Evolutionary conservation across 2,113 vertebrate species (phyloP).

Genomic region (Osmerus eperlanus): DNA sequence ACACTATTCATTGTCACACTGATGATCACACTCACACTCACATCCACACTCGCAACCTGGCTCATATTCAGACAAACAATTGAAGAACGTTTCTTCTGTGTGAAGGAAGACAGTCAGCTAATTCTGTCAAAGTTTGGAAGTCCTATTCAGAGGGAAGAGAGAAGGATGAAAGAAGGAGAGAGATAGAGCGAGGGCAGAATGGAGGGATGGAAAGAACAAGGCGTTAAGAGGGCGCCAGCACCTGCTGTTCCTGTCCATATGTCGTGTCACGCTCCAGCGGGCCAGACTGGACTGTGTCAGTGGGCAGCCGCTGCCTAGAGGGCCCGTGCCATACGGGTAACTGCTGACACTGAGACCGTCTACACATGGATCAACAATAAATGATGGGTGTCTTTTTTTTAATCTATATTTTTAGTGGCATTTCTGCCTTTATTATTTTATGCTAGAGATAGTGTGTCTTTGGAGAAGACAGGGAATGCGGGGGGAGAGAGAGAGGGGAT

Average conservation of each 20-base stretch:
- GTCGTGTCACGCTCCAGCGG: conserved; percentile 24
- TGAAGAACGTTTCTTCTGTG: not conserved
- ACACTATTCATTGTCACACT: not conserved
- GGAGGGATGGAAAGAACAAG: not conserved
- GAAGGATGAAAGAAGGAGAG: not conserved
- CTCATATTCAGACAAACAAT: not conserved
- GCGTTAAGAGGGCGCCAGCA: not conserved
- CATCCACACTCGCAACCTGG: not conserved
- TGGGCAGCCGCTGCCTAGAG: conserved; percentile 24
- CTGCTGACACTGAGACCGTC: conserved; percentile 19
- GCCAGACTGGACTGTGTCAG: conserved; percentile 19
- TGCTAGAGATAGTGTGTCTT: too few species aligned
- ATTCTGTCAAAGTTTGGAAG: too few species aligned
- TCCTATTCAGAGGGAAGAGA: not conserved
- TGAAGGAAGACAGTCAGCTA: not conserved
- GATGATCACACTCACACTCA: not conserved
- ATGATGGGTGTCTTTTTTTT: too few species aligned
- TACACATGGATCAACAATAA: not conserved
- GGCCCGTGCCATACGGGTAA: conserved; percentile 27
- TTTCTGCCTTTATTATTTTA: too few species aligned
- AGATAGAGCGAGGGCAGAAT: not conserved
- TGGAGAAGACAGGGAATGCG: too few species aligned
- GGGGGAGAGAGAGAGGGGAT: too few species aligned
- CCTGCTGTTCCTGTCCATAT: conserved; percentile 39
- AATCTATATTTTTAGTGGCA: too few species aligned